Evolutionary conservation across 2,113 vertebrate genomes (phyloP), one percentile per base, ranked within the genome.

Genomic region (Tychaedon coryphoeus): DNA sequence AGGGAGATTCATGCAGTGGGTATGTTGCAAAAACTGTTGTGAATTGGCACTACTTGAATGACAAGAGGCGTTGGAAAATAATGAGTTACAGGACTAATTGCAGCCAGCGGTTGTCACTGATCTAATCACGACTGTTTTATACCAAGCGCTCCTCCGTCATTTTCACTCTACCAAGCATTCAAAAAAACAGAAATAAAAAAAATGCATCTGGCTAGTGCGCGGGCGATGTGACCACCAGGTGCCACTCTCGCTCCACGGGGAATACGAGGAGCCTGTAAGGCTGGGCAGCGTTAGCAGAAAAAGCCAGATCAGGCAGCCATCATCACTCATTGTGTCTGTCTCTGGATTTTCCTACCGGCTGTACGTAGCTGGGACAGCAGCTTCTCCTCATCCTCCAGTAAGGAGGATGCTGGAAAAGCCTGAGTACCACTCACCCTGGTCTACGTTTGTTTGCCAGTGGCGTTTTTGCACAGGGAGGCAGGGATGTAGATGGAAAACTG

Each of bases 161-260:
- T 78, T 48, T 28, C 57, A 19, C 9, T 36, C 9, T 22, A 29
- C 12, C 2, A 6, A 47, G 12, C 16, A 1, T 26, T 47, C 10
- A 26, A 69, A 87, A 89, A 48, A 64, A 29, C 0, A 61, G 12
- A 10, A 23, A 43, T 8, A 16, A 66, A 66, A 66, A 56, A 45
- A 42, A 29, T 33, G n/a, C 8, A 7, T 31, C 24, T 19, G 56
- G 75, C 62, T n/a, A 25, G 48, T 19, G 48, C 3, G 51, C 67
- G 53, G 50, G n/a, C 26, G 3, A 26, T 86, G 38, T 92, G 73
- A 24, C 96, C 96, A 94, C 80, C 88, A 95, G 93, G 77, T 94
- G 96, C 91, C 95, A 96, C 92, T 96, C 69, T 88, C 10, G 61
- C 84, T 92, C 96, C 90, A 88, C 22, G 38, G 92, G 95, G 96